These are phyloP conservation scores for Gopherus evgoodei DNA, from an alignment of 2,113 vertebrate species.

Conservation along the genomic window DNA sequence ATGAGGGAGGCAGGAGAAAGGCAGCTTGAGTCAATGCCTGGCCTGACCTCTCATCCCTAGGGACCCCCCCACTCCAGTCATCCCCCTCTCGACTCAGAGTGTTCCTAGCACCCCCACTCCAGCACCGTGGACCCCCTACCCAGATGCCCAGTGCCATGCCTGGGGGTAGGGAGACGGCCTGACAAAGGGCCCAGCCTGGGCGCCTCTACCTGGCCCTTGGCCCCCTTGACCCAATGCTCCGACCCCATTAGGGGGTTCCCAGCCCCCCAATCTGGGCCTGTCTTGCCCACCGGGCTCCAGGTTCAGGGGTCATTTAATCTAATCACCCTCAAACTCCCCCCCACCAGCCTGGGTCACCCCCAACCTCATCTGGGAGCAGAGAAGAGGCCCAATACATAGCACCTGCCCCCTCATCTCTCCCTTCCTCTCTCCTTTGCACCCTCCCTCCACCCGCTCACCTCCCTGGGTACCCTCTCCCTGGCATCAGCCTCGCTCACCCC, in stretches of 20 bases:
- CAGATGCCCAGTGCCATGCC: not conserved
- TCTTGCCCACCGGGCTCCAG: not conserved
- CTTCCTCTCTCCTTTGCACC: not conserved
- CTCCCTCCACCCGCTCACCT: not conserved
- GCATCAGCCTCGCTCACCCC: constrained; percentile 66
- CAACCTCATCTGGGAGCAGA: not conserved
- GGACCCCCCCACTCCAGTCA: not conserved
- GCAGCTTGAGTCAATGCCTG: not conserved
- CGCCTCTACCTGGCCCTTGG: not conserved
- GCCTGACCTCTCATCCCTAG: not conserved
- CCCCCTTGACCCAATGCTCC: not conserved
- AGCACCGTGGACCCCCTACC: no score
- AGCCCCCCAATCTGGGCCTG: not conserved
- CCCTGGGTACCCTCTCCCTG: not conserved
- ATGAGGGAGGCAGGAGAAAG: not conserved
- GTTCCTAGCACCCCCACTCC: constrained; percentile 22
- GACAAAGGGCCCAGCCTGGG: not conserved
- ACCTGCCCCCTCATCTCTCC: not conserved
- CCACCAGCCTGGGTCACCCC: no score
- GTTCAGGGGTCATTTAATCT: not conserved
- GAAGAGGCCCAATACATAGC: not conserved
- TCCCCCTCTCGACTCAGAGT: constrained; percentile 50
- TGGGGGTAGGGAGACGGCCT: not conserved
- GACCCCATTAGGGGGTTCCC: not conserved
- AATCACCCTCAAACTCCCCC: not conserved